These are phyloP conservation scores for Bradypodion pumilum DNA, from an alignment of 2,797 vertebrate species.

Conservation along the genomic window DNA sequence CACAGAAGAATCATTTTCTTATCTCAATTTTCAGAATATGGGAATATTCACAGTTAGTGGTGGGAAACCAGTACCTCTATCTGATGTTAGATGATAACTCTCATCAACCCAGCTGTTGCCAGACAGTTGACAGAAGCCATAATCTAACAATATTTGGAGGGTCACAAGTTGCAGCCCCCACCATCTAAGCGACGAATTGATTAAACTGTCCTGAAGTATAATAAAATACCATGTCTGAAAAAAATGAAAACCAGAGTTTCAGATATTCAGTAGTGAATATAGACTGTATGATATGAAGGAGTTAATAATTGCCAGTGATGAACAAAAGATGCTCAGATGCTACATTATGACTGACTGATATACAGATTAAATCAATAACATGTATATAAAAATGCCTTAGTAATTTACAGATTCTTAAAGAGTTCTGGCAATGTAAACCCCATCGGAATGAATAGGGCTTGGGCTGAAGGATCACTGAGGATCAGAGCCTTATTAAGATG, in stretches of 20 bases:
- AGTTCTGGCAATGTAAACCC: constrained; percentile 25
- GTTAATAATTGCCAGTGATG: constrained; percentile 34
- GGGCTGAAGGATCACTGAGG: constrained; percentile 70
- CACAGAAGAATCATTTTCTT: background rate
- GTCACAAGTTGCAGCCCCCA: background rate
- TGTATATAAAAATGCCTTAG: constrained; percentile 46
- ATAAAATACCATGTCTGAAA: background rate
- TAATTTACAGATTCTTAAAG: constrained; percentile 57
- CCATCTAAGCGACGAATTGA: background rate
- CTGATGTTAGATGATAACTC: background rate
- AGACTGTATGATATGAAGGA: background rate
- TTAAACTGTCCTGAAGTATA: background rate
- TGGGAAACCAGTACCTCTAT: background rate
- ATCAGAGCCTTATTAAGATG: constrained; percentile 77
- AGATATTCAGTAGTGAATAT: background rate
- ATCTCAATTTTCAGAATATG: background rate
- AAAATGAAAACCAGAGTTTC: background rate
- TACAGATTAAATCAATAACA: constrained; percentile 62
- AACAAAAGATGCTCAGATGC: constrained; percentile 45
- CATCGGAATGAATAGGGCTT: constrained; percentile 50
- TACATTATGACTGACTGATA: constrained; percentile 59
- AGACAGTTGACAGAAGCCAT: background rate
- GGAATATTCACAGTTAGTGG: background rate
- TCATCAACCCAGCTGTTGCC: background rate
- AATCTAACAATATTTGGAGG: background rate